Conservation (phyloP, 2,113 vertebrate species). For the Neolamprologus brichardi region DNA sequence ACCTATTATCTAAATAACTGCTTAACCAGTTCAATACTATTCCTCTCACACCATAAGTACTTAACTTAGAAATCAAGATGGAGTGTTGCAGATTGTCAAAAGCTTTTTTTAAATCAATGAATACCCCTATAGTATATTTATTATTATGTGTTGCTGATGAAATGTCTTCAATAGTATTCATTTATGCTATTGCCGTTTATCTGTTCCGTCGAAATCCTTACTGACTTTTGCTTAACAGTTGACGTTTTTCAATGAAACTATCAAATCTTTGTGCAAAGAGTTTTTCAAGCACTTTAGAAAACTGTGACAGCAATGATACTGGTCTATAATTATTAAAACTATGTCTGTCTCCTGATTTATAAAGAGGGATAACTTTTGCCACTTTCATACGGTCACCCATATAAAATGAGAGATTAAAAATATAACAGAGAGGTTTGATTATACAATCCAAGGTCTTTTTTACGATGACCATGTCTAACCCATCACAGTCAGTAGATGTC, state of each 20-base stretch:
- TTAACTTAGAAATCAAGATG: too few species aligned
- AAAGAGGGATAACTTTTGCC: background rate
- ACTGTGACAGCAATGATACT: background rate
- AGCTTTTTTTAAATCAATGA: too few species aligned
- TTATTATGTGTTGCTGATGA: too few species aligned
- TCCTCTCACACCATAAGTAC: too few species aligned
- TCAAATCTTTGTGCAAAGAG: background rate
- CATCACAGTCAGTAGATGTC: background rate
- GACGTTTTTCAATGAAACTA: background rate
- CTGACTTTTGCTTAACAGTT: background rate
- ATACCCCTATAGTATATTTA: too few species aligned
- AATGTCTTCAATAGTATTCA: background rate
- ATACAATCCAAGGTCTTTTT: background rate
- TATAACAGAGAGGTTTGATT: background rate
- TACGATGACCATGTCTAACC: background rate
- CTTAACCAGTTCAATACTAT: too few species aligned
- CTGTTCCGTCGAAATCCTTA: background rate
- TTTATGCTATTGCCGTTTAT: background rate
- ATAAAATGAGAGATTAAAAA: background rate
- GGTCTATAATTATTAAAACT: background rate
- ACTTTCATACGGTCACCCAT: background rate
- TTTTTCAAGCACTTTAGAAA: background rate
- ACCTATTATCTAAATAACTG: too few species aligned
- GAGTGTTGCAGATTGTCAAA: too few species aligned
- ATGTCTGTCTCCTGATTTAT: background rate